Percentiles rank a stretch among this genome's conserved stretches.
Conservation (phyloP, 2,113 vertebrate genomes). For the Sinocyclocheilus rhinocerous region DNA sequence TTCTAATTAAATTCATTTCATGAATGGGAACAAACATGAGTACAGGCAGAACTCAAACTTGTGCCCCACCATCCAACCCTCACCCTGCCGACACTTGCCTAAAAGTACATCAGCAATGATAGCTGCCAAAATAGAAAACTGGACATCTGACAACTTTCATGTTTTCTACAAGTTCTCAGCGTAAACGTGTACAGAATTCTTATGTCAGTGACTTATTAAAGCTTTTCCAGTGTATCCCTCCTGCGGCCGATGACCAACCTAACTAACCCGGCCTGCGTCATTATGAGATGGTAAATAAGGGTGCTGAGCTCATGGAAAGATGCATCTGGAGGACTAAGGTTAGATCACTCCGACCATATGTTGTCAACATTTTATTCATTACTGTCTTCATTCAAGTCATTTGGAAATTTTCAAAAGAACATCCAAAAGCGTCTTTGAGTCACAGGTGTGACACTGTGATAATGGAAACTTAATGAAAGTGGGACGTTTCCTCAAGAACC, state of each 20-base stretch:
- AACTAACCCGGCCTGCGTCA: neutral
- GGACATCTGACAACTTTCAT: no score
- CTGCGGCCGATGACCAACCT: neutral
- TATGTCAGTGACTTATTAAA: neutral
- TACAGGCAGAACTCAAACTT: neutral
- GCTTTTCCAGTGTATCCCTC: neutral
- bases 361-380: neutral
- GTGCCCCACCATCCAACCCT: neutral
- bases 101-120: neutral
- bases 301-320: slow-evolving; percentile 34
- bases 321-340: neutral
- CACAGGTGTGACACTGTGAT: neutral
- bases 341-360: neutral
- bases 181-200: neutral
- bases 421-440: neutral
- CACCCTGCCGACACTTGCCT: neutral
- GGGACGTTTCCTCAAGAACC: slow-evolving; percentile 38
- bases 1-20: neutral
- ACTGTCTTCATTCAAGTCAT: neutral
- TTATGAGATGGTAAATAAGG: slow-evolving; percentile 37
- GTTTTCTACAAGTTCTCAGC: neutral
- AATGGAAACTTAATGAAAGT: slow-evolving; percentile 35
- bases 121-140: neutral
- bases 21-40: neutral
- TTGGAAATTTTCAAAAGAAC: slow-evolving; percentile 22